These are phyloP conservation scores for Drosophila kohkoa DNA, from an alignment of 1,140 invertebrate genomes.

Conservation along the genomic window DNA sequence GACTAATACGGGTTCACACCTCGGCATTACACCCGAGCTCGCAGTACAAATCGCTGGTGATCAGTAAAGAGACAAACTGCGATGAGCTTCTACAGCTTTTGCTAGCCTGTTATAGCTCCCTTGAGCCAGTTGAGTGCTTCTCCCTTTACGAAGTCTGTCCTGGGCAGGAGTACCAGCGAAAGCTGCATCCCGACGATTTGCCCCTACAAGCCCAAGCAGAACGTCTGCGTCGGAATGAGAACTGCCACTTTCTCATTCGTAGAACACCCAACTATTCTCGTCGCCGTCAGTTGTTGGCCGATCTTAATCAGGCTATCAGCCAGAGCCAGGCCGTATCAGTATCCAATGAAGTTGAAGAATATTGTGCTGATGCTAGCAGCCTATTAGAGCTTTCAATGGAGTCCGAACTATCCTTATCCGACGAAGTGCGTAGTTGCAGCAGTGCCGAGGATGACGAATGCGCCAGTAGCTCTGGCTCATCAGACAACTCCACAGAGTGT, in stretches of 20 bases:
- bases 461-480: constrained; percentile 73
- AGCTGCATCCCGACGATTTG: constrained; percentile 93
- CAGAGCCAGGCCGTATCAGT: constrained; percentile 34
- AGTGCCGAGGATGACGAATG: constrained; percentile 73
- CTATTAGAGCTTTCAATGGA: constrained; percentile 76
- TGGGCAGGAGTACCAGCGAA: constrained; percentile 92
- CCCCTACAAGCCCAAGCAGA: constrained; percentile 93
- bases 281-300: constrained; percentile 74
- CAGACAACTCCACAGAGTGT: constrained; percentile 77
- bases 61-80: constrained; percentile 95
- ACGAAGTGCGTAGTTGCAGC: constrained; percentile 75
- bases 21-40: constrained; percentile 95
- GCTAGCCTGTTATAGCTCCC: constrained; percentile 93
- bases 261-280: constrained; percentile 90
- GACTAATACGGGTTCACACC: constrained; percentile 95
- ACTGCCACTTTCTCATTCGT: constrained; percentile 91
- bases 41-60: constrained; percentile 95
- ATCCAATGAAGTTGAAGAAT: constrained; percentile 27
- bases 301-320: constrained; percentile 71
- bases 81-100: constrained; percentile 95
- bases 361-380: constrained; percentile 58
- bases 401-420: constrained; percentile 69
- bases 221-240: constrained; percentile 87
- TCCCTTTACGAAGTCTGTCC: constrained; percentile 93
- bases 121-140: constrained; percentile 93